A percentile compares a stretch with the other conserved stretches of the same genome.
These are phyloP conservation scores for Nothura maculosa DNA, from an alignment of 2,797 vertebrate genomes.

Conservation along the genomic window DNA sequence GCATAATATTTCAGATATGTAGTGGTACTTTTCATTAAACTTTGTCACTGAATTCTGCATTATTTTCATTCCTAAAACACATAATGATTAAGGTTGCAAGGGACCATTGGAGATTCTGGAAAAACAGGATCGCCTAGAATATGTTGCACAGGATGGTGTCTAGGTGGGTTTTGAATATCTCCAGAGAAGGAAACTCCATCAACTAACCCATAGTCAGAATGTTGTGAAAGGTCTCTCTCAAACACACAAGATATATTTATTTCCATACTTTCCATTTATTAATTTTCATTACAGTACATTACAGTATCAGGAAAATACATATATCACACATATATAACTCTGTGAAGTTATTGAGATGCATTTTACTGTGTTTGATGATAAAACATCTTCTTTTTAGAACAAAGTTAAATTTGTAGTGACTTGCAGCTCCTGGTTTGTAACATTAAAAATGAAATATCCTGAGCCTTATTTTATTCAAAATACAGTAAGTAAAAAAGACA, in stretches of 20 bases:
- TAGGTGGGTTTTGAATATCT: too few relatives aligned
- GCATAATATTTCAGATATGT: not conserved
- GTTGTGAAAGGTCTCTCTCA: too few relatives aligned
- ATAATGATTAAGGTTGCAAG: too few relatives aligned
- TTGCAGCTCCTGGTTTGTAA: not conserved
- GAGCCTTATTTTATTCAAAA: conserved; percentile 29
- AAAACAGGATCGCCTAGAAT: too few relatives aligned
- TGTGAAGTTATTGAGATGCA: not conserved
- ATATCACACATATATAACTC: too few relatives aligned
- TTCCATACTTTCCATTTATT: too few relatives aligned
- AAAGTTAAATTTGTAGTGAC: not conserved
- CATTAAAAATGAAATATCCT: conserved; percentile 29
- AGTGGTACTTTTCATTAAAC: not conserved
- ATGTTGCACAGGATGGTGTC: too few relatives aligned
- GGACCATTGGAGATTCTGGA: too few relatives aligned
- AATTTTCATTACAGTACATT: too few relatives aligned
- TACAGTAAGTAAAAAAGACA: not conserved
- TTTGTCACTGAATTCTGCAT: not conserved
- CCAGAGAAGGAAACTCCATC: too few relatives aligned
- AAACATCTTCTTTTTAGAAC: not conserved
- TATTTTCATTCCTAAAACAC: not conserved
- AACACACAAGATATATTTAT: too few relatives aligned
- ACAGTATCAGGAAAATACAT: not conserved
- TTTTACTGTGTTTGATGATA: conserved; percentile 26
- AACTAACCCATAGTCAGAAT: too few relatives aligned